Percentiles rank a stretch among this genome's conserved stretches.
Conservation (phyloP, 2,797 vertebrate species). For the Sebastolobus altivelis region DNA sequence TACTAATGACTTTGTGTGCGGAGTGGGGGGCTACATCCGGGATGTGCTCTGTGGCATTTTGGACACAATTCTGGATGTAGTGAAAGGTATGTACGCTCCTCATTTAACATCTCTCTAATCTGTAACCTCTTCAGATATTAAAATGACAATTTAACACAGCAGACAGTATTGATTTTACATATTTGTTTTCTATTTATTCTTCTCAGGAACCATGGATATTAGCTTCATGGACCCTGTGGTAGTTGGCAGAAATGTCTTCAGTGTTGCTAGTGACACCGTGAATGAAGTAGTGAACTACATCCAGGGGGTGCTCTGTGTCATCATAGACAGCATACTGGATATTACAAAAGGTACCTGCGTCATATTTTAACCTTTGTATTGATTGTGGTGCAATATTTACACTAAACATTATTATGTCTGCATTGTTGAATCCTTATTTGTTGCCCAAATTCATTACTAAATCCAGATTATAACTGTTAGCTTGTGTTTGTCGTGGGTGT, state of each 20-base stretch:
- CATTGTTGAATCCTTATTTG: conserved; percentile 5
- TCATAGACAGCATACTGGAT: conserved; percentile 63
- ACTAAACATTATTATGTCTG: neutral
- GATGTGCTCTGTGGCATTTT: conserved; percentile 60
- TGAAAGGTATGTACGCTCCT: conserved; percentile 65
- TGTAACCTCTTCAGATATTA: conserved; percentile 1
- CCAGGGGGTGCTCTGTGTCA: conserved; percentile 47
- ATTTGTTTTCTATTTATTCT: neutral
- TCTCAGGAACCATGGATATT: conserved; percentile 66
- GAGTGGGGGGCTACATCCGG: conserved; percentile 60
- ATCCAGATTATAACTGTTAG: conserved; percentile 7
- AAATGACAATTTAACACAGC: neutral
- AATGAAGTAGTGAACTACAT: conserved; percentile 52
- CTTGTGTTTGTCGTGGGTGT: neutral
- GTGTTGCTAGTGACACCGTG: conserved; percentile 41
- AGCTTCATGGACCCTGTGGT: conserved; percentile 74
- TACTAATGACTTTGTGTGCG: conserved; percentile 63
- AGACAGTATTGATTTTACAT: neutral
- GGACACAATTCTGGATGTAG: conserved; percentile 68
- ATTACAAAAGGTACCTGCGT: conserved; percentile 63
- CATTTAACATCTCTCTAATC: conserved; percentile 10
- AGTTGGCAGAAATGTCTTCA: conserved; percentile 64
- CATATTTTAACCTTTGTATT: neutral
- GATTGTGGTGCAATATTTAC: neutral
- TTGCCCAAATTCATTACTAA: neutral